Base-by-base conservation (phyloP, 2,888 invertebrate genomes). In the Aradus depressus region DNA sequence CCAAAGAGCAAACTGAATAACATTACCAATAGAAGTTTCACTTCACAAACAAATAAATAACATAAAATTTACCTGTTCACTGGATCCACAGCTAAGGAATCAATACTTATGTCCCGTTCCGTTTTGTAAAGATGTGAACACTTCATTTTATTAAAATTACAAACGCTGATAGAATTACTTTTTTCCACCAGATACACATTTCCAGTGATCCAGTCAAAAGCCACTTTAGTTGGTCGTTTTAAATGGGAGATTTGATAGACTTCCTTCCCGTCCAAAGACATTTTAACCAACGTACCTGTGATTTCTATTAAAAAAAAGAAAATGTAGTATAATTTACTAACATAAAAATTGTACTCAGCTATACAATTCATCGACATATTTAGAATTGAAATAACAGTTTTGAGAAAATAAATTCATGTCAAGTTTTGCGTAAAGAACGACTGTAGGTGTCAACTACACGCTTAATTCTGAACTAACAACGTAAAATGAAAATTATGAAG, bases 181-280 rank as follows among this genome's bases (percentile, higher is more conserved):
- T 57, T 56, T 37, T 77, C 76, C 51, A 76, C 73, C 58, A 78
- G 79, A 65, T 85, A 87, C 0, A 84, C 70, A 62, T 83, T 84
- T 10, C 75, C 73, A 0, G 82, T 79, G 21, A 79, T 66, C 86
- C 86, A 87, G 61, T 88, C 87, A 2, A 83, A 72, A 0, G 81
- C 73, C 32, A 87, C 62, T 66, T 78, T 69, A 37, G 66, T 66
- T 0, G 77, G 75, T 52, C 65, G 66, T 26, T 41, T 50, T 10
- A 53, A 44, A 18, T 47, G 44, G 25, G 34, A 42, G 26, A 53
- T 44, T 41, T 42, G 34, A 42, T 19, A 19, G 6, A 50, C n/a
- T 34, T 50, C 28, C 37, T 41, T 35, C 41, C 41, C 23, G 42
- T 50, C 61, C 18, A 72, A 50, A 44, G 70, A 59, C 21, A 65